Evolutionary conservation across 2,113 vertebrate genomes (phyloP).

Genomic region (Murina feae): DNA sequence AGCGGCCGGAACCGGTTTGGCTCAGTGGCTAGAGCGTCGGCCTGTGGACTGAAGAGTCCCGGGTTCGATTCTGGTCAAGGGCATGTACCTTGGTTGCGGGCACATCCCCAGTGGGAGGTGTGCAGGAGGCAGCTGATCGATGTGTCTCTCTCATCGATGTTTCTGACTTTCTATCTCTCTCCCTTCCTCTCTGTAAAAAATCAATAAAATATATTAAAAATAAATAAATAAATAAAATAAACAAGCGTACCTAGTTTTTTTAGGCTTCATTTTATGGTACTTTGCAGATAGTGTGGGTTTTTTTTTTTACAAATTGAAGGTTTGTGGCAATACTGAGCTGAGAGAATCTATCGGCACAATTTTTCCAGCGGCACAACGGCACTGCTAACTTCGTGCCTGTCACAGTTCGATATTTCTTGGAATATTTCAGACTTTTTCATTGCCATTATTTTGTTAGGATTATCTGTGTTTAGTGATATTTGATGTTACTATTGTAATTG

Average conservation of each 20-base stretch:
- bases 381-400: neutral
- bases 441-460: neutral
- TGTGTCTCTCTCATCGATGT: no score
- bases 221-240: no score
- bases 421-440: neutral
- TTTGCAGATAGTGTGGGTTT: neutral
- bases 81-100: no score
- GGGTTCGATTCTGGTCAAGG: no score
- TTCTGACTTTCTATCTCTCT: no score
- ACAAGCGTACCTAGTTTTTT: neutral
- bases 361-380: neutral
- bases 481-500: neutral
- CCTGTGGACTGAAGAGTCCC: no score
- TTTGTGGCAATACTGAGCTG: neutral
- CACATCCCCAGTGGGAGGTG: no score
- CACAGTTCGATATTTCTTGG: neutral
- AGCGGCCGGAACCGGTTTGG: no score
- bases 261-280: neutral
- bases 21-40: no score
- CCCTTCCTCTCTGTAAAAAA: no score
- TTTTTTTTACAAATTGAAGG: neutral
- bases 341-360: neutral
- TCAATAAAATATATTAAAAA: no score
- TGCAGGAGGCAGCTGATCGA: no score
- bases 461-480: neutral